phyloP scores from a whole-genome alignment of 2,113 vertebrate genomes.

The Sinocyclocheilus anshuiensis region DNA sequence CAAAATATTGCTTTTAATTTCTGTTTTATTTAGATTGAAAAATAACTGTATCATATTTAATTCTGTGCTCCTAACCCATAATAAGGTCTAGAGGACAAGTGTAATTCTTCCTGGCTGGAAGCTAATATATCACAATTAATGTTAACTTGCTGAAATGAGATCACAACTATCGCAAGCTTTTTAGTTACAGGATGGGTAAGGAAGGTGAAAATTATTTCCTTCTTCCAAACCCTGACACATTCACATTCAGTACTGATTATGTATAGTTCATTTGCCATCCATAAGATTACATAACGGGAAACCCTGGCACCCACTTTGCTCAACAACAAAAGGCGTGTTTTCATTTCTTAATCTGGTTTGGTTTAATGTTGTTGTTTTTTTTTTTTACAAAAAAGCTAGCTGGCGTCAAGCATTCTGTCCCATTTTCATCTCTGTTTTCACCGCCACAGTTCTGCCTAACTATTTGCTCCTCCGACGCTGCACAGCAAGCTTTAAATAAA shows the following conservation, averaged over 20 bases:
- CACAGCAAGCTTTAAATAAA: constrained; percentile 46
- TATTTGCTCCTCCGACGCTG: constrained; percentile 23
- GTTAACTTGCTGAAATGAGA: constrained; percentile 84
- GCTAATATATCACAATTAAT: constrained; percentile 93
- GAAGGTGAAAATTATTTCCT: constrained; percentile 20
- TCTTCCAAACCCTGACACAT: background rate
- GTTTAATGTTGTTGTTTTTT: background rate
- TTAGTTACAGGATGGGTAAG: constrained; percentile 73
- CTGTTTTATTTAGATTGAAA: constrained; percentile 31
- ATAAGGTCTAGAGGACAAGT: constrained; percentile 75
- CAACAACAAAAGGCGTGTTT: background rate
- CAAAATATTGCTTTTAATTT: constrained; percentile 1
- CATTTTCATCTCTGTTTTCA: constrained; percentile 16
- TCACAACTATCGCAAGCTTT: constrained; percentile 82
- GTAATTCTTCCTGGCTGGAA: constrained; percentile 85
- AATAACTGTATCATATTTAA: constrained; percentile 35
- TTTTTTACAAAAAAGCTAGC: background rate
- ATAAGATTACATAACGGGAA: background rate
- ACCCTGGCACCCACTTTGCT: background rate
- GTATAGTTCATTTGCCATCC: background rate
- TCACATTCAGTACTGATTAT: background rate
- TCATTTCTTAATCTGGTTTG: background rate
- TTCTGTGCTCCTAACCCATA: constrained; percentile 15
- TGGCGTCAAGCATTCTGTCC: background rate
- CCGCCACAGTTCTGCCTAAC: background rate